phyloP scores from a whole-genome alignment of 2,888 invertebrate genomes.

The Andrena fulva region DNA sequence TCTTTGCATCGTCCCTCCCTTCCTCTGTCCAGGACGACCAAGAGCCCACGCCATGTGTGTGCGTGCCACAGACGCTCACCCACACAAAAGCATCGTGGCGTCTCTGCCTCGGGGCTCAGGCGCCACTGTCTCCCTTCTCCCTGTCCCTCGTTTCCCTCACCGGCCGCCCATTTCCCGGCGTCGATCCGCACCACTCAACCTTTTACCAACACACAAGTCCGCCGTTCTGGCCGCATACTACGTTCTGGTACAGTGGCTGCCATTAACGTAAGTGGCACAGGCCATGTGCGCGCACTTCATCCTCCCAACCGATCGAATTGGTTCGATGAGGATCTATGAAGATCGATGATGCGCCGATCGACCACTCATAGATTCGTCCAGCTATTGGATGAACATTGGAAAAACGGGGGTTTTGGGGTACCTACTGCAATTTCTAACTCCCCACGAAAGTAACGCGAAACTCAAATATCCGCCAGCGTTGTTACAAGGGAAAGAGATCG shows the following conservation, averaged over 20 bases:
- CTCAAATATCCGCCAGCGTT: no score
- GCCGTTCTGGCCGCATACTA: conserved; percentile 52
- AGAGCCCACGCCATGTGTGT: conserved; percentile 7
- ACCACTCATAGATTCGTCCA: not conserved
- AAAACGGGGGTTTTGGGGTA: not conserved
- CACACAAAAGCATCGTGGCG: conserved; percentile 60
- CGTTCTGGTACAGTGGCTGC: conserved; percentile 48
- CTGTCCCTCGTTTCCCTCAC: conserved; percentile 58
- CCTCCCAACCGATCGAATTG: conserved; percentile 39
- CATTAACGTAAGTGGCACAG: conserved; percentile 64
- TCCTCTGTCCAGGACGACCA: conserved; percentile 11
- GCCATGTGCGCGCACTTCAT: conserved; percentile 50
- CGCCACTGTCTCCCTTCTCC: conserved; percentile 68
- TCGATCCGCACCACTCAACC: conserved; percentile 59
- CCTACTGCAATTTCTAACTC: no score
- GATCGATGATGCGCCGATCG: conserved; percentile 33
- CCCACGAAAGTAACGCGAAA: no score
- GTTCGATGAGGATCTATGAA: conserved; percentile 37
- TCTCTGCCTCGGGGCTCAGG: conserved; percentile 75
- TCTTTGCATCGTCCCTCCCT: conserved; percentile 47
- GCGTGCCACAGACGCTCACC: conserved; percentile 56
- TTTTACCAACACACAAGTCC: conserved; percentile 51
- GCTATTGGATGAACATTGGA: not conserved
- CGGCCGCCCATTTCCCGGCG: conserved; percentile 69
- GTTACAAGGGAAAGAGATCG: no score